These are phyloP conservation scores for Hydrolagus affinis DNA, from an alignment of 2,113 vertebrate species.

Conservation along the genomic window DNA sequence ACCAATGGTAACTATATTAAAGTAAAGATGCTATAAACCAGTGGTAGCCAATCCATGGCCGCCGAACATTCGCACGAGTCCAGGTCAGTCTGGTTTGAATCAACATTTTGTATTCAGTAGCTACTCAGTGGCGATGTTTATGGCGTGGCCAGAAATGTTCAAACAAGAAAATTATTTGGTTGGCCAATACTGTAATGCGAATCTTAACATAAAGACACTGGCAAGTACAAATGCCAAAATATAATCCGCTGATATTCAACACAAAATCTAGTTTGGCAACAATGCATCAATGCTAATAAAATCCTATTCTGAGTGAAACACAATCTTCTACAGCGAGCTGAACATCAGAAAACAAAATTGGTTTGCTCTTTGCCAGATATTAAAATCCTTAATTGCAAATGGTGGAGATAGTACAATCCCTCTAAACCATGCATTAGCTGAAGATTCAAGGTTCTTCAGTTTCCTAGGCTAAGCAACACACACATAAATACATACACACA, in stretches of 20 bases:
- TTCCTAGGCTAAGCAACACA: not conserved
- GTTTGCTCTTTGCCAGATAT: conserved; percentile 1
- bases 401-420: not conserved
- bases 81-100: too few relatives aligned
- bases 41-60: too few relatives aligned
- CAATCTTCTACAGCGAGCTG: not conserved
- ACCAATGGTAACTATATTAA: not conserved
- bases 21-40: not conserved
- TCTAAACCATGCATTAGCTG: not conserved
- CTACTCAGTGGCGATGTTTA: too few relatives aligned
- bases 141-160: too few relatives aligned
- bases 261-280: not conserved
- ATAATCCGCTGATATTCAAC: not conserved
- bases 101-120: too few relatives aligned
- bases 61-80: too few relatives aligned
- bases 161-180: too few relatives aligned
- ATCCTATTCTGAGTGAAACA: not conserved
- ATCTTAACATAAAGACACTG: not conserved
- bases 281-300: not conserved
- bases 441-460: conserved; percentile 21
- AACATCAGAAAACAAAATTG: not conserved
- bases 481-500: too few relatives aligned
- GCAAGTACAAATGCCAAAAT: not conserved
- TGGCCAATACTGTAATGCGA: not conserved
- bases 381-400: not conserved